Evolutionary conservation across 2,888 invertebrate genomes (phyloP), one percentile per base, ranked within the genome.

Genomic region (Synanthedon tipuliformis): DNA sequence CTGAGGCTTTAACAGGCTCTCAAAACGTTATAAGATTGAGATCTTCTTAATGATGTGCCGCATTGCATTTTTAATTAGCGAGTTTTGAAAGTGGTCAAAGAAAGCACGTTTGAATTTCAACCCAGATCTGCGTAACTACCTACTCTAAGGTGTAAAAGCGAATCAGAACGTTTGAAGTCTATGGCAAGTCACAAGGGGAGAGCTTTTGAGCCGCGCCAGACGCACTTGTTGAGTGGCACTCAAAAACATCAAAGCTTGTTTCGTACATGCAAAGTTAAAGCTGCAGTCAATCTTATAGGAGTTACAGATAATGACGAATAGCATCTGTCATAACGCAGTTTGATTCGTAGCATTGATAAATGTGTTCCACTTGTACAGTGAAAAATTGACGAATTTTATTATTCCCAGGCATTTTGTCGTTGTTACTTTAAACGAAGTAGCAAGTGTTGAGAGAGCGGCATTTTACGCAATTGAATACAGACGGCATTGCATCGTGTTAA

Each of bases 81-180:
- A 49, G 12, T 49, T 49, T 49, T 49, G 10, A 50, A 50, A 34
- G n/a, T 50, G 5, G 27, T 50, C 50, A 50, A 50, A 50, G 50
- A 40, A 50, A n/a, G 59, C 58, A 41, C 52, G 51, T 56, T 52
- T 49, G 48, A 51, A 52, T 53, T 51, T 55, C 45, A 54, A 50
- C 53, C 56, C 53, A 53, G 54, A 51, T 53, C 52, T 48, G 16
- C 18, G 54, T 50, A 53, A 58, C 61, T 67, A 67, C 68, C 72
- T 74, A 68, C 75, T 73, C 65, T 61, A 74, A 80, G 81, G 81
- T 75, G 81, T 80, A 80, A 81, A 81, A 69, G 81, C 78, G 75
- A 78, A 80, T 79, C 80, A 73, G 70, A 71, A 59, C 78, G 74
- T 79, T 80, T 81, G 75, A 79, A 75, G 78, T 76, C 66, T 67